Base-by-base conservation (phyloP, 2,888 invertebrate species). In the Acleris literana region DNA sequence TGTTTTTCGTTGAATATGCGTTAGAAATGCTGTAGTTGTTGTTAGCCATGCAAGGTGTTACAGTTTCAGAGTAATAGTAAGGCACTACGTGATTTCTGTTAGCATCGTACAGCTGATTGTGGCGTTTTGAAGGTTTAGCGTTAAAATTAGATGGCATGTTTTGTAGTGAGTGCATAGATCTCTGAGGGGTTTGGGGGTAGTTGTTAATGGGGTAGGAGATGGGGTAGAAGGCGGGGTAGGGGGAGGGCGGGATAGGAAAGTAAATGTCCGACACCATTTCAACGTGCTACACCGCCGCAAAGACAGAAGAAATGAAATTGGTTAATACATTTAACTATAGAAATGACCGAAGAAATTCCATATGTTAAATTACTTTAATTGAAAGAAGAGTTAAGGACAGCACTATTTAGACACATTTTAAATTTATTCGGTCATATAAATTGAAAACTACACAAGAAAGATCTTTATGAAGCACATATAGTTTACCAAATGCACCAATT, bases 241-340 rank as follows among this genome's bases (percentile, higher is more conserved):
- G 86, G 70, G 91, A 89, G 53, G 90, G 87, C 22, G 92, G 89
- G 72, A 92, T 86, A 22, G 95, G 95, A 78, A 95, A 94, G 91
- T 95, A 95, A 85, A 95, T 94, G 90, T 96, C 95, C 93, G 95
- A 95, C 93, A 95, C 95, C 94, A 95, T 94, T 93, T 95, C 95
- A 93, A 94, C 93, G 90, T 94, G 95, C 95, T 95, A 94, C 91
- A 92, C 88, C 87, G 87, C 88, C 87, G 90, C 86, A 85, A 57
- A 90, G 88, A 88, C 84, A 90, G 90, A 90, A 92, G 84, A 91
- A 91, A 91, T 80, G 87, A 83, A 72, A 83, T 82, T 78, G 82
- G 89, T 92, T 92, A 92, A 90, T 90, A 83, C 75, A 71, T 74
- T 78, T 20, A n/a, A 57, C 5, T 57, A 51, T 51, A 51, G 17